Conservation (phyloP, 2,888 invertebrate species). For the Chrysotoxum bicinctum region DNA sequence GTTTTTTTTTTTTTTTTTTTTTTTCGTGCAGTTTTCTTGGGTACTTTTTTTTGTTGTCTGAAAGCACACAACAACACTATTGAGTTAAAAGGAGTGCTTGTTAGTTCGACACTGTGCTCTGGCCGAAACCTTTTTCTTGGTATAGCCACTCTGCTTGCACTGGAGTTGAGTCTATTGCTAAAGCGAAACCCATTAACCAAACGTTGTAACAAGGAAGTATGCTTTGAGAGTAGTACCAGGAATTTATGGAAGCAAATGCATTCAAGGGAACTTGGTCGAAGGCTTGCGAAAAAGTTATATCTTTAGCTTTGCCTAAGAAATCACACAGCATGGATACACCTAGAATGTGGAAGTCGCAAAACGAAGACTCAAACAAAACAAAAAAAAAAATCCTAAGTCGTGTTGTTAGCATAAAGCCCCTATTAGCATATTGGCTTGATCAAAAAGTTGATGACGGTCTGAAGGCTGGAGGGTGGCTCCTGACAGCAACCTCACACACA, state of each 20-base stretch:
- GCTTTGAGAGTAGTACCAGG: conserved; percentile 68
- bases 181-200: conserved; percentile 55
- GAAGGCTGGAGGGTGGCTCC: conserved; percentile 17
- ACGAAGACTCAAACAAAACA: neutral
- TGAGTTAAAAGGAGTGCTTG: conserved; percentile 59
- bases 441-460: conserved; percentile 39
- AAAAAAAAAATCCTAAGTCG: conserved; percentile 38
- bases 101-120: conserved; percentile 53
- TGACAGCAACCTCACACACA: neutral
- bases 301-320: conserved; percentile 4
- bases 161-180: conserved; percentile 10
- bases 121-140: conserved; percentile 39
- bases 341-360: conserved; percentile 33
- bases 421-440: conserved; percentile 70
- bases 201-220: conserved; percentile 71
- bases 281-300: conserved; percentile 5
- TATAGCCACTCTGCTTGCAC: conserved; percentile 19
- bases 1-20: neutral
- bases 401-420: conserved; percentile 69
- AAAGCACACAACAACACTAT: conserved; percentile 24
- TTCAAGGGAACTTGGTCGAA: conserved; percentile 56
- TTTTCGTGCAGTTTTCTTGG: neutral
- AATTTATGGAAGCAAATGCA: conserved; percentile 67
- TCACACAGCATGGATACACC: conserved; percentile 22
- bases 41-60: neutral